Base-by-base conservation (phyloP, 2,797 vertebrate genomes). In the Florisuga fusca region DNA sequence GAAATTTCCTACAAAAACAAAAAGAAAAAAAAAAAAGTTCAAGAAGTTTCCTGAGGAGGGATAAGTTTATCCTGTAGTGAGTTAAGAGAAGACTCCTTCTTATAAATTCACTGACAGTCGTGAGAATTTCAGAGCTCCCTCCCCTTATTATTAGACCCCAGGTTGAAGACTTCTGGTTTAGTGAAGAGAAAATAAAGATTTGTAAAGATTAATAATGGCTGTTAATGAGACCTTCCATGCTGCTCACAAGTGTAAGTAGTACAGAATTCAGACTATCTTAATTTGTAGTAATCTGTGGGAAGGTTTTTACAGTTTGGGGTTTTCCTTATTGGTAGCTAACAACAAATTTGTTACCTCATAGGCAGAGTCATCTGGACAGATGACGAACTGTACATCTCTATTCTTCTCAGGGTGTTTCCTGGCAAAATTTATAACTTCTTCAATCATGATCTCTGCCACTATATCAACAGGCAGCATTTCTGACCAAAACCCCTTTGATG, bases 351-450 rank as follows among this genome's bases (percentile, higher is more conserved):
- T 97, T 96, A 99, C 99, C 98, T 96, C 17, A n/a, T 94, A 97
- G 54, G 25, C 94, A 4, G 62, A 0, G 15, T 99, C 97, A 12
- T 4, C 1, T 9, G 98, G 98, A 92, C 55, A 94, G 75, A 98
- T 95, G 45, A 99, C 98, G 96, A 99, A 97, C 57, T 93, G 67
- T 34, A 99, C 96, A 5, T 98, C 94, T 55, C 98, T 75, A 19
- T 62, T 83, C 1, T 31, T 9, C 0, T 3, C 1, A 1, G n/a
- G 2, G 16, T 2, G 1, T 8, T 13, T 0, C 22, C 9, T 15
- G 31, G 97, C 96, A 91, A 99, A 99, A 4, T 8, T 0, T 12
- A 27, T 10, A 72, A 98, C 97, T 57, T 95, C 96, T 1, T 29
- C 0, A 2, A 84, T 92, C 98, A 99, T 98, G 69, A 98, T 95